These are phyloP conservation scores for Hyppa rectilinea DNA, from an alignment of 2,888 invertebrate genomes.

Conservation along the genomic window DNA sequence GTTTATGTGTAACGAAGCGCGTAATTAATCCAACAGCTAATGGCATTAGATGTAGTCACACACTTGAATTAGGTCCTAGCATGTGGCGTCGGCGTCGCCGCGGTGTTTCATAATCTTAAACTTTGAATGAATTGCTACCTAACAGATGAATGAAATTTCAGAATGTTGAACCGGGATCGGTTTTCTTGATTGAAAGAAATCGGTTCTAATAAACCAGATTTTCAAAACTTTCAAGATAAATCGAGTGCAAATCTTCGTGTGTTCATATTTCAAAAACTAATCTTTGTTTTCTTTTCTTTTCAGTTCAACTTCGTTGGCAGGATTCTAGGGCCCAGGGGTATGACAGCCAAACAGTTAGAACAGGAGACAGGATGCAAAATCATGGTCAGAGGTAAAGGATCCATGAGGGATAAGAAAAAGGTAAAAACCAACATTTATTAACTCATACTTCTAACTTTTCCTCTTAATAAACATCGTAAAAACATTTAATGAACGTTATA, in stretches of 20 bases:
- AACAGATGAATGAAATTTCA: slow-evolving; percentile 55
- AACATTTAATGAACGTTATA: slow-evolving; percentile 5
- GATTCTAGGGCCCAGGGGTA: slow-evolving; percentile 99
- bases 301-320: slow-evolving; percentile 99
- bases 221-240: neutral
- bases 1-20: slow-evolving; percentile 83
- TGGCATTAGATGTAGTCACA: slow-evolving; percentile 75
- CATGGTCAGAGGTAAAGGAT: slow-evolving; percentile 99
- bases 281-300: slow-evolving; percentile 77
- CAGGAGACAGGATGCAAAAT: slow-evolving; percentile 99
- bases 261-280: neutral
- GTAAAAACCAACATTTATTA: slow-evolving; percentile 89
- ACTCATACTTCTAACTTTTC: slow-evolving; percentile 38
- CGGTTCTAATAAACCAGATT: neutral
- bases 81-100: slow-evolving; percentile 52
- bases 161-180: slow-evolving; percentile 2
- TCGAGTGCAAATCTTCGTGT: neutral
- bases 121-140: slow-evolving; percentile 61
- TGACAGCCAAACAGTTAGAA: slow-evolving; percentile 99
- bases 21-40: slow-evolving; percentile 85
- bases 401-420: slow-evolving; percentile 99
- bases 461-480: slow-evolving; percentile 31
- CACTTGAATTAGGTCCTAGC: slow-evolving; percentile 69
- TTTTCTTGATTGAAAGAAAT: slow-evolving; percentile 5
- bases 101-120: slow-evolving; percentile 67